Evolutionary conservation across 2,888 invertebrate species (phyloP), one percentile per base, ranked within the genome.

Genomic region (Folsomia candida): DNA sequence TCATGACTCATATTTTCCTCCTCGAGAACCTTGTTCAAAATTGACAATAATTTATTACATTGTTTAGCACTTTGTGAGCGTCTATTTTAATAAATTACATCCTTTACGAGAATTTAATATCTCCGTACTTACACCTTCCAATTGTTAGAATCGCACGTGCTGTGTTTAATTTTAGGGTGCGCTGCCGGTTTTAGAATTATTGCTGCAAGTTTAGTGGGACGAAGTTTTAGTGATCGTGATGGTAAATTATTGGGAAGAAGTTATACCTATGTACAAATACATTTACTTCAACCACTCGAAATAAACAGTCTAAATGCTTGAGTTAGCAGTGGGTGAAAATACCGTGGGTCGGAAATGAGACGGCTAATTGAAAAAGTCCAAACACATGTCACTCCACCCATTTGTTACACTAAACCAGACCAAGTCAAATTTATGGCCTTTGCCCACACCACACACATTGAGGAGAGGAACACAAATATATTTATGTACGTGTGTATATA

Each of bases 291-390:
- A n/a, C n/a, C n/a, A n/a, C n/a, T n/a, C n/a, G n/a, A n/a, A n/a
- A n/a, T n/a, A n/a, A n/a, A n/a, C n/a, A n/a, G n/a, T n/a, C n/a
- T n/a, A n/a, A n/a, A n/a, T n/a, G n/a, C n/a, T n/a, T n/a, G n/a
- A n/a, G n/a, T n/a, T n/a, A n/a, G n/a, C n/a, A n/a, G n/a, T n/a
- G n/a, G n/a, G n/a, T 37, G 37, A 37, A 37, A 37, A 37, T 37
- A 37, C n/a, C n/a, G 6, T 14, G 37, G 71, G 71, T 71, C 67
- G 76, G 76, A 76, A 76, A 74, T 76, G 75, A 76, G 75, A 76
- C 73, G 76, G 75, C 68, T 76, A 73, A 76, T 76, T 76, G 76
- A 76, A 76, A 76, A 76, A 70, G 76, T 74, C 70, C 74, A 74
- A 76, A 74, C 76, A 76, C 71, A 76, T 76, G 76, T 73, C 74